Evolutionary conservation across 2,113 vertebrate genomes (phyloP), one percentile per base, ranked within the genome.

Genomic region (Dipodomys merriami): DNA sequence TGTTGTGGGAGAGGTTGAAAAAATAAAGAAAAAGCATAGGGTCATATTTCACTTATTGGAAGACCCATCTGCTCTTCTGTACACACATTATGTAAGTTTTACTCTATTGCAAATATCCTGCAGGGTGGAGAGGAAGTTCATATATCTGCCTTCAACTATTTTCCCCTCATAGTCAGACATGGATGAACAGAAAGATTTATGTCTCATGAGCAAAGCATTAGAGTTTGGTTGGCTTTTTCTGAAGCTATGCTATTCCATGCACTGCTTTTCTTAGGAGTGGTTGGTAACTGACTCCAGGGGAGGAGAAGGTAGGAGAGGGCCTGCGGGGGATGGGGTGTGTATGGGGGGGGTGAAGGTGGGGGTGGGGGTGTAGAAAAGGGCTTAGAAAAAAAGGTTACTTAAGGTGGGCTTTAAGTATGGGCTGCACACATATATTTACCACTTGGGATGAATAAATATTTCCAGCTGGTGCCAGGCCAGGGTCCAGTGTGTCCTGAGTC

Each of bases 171-270:
- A 76, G 74, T 3, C 49, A 83, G 78, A 84, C 65, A 35, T 86
- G 86, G 95, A 89, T 92, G 92, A 95, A 18, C 44, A 86, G 81
- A 90, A 9, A 95, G 95, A 93, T 77, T 96, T 81, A 88, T 84
- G 68, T 83, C 18, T 93, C 77, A 16, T 83, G 13, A 53, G 1
- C 85, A 68, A 71, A 90, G 85, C 90, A 60, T 53, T 53, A 4
- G 10, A 71, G 35, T 46, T 72, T 20, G n/a, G 13, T 67, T 19
- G 57, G 16, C 80, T 64, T 73, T 0, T 30, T 81, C 68, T 10
- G 7, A 77, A 89, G 23, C 1, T 90, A 62, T 76, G 90, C 64
- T 60, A 35, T 93, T 84, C 82, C 53, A 0, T 84, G 60, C 46
- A 29, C 5, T 60, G 46, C 35, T 93, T 60, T 93, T 60, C 64